phyloP scores from a whole-genome alignment of 2,113 vertebrate species.

The Neomonachus schauinslandi region DNA sequence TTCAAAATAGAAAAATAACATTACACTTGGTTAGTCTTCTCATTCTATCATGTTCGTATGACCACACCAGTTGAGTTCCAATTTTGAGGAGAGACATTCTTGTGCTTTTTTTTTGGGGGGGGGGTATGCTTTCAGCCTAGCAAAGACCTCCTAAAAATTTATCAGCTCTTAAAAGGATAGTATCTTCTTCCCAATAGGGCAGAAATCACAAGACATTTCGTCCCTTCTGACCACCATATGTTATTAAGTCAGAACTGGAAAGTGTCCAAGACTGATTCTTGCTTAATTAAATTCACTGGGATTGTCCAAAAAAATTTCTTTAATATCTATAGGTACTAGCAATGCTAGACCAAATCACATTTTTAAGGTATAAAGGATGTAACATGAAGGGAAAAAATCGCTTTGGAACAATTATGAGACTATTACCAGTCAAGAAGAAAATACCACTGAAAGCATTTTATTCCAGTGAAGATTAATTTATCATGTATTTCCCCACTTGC shows the following conservation, averaged over 20 bases:
- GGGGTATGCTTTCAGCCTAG: background rate
- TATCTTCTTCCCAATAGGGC: background rate
- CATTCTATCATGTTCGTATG: background rate
- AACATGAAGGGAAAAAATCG: background rate
- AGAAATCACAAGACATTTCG: background rate
- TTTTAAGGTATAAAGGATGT: background rate
- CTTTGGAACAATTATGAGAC: rapidly evolving
- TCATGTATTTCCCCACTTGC: background rate
- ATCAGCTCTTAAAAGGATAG: background rate
- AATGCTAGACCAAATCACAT: background rate
- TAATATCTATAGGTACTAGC: background rate
- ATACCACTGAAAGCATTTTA: background rate
- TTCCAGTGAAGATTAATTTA: background rate
- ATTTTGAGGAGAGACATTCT: background rate
- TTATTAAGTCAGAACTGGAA: background rate
- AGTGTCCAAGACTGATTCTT: background rate
- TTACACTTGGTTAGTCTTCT: background rate
- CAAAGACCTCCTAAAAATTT: background rate
- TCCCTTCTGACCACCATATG: background rate
- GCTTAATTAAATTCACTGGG: constrained; percentile 51
- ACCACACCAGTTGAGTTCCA: background rate
- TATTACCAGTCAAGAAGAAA: background rate
- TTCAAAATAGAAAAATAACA: background rate
- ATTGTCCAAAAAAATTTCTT: background rate
- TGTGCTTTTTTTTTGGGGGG: background rate